Evolutionary conservation across 2,888 invertebrate genomes (phyloP), one percentile per base, ranked within the genome.

Genomic region (Creontiades dilutus): DNA sequence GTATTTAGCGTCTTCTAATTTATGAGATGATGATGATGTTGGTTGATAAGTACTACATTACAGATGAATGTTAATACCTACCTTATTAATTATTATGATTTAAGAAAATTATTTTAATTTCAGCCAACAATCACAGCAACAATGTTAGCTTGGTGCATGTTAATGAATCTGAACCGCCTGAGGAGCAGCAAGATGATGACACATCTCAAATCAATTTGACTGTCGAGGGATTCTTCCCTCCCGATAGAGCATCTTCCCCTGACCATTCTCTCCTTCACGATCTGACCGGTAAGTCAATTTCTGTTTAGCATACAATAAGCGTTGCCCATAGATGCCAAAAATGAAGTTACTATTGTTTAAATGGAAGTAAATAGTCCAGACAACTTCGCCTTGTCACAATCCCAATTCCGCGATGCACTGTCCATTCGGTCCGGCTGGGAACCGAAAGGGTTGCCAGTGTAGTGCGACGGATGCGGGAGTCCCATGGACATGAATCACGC

Each of bases 211-310:
- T 91, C 37, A 95, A 95, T 84, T 93, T 96, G 5, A 95, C 95
- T 82, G 95, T 96, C 28, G 96, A 96, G 92, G 95, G 95, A 92
- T 96, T 95, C 92, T 96, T 95, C n/a, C 86, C 86, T 19, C 86
- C 86, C 13, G 52, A 19, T 27, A 46, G 76, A 19, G 37, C 27
- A 16, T 61, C 86, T 12, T 46, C 68, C 68, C 68, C 61, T 14
- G 68, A 86, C 19, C 19, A 61, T 12, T 47, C 86, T 78, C 23
- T 80, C n/a, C 55, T 89, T 23, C n/a, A 75, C 19, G 57, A 78
- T 86, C 46, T 81, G 52, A 46, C 85, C 46, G 86, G 88, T 88
- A 7, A 16, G 85, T 80, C 4, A 37, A 37, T 37, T 4, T 27
- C 19, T 4, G 61, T 4, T 61, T 2, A 61, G 7, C 19, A 19